Base-by-base conservation (phyloP, 2,113 vertebrate genomes). In the Gnathonemus longibarbis region DNA sequence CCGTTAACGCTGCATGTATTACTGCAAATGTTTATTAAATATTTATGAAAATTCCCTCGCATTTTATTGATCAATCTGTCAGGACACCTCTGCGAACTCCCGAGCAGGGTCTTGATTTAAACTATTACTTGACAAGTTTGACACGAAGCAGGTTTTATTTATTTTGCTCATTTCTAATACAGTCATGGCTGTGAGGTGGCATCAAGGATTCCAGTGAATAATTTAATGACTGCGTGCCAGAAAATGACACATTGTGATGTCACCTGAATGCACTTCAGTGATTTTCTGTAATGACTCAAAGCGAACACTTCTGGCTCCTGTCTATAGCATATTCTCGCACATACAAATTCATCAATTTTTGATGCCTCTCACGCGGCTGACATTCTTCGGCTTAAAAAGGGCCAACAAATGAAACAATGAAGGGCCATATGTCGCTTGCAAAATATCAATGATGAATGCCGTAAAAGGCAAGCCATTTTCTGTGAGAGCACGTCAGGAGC, bases 361-460 rank as follows among this genome's bases (percentile, higher is more conserved):
- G 48, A 91, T 91, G 88, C 49, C 50, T 56, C 89, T 89, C 83
- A 90, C 89, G 91, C 62, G 48, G 87, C 80, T 90, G 91, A 84
- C 91, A 90, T 90, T 92, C 90, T 86, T 31, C 3, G 1, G 77
- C 66, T 53, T 87, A 31, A 45, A 88, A 91, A 39, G 27, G 58
- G n/a, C 35, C 89, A 17, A 42, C 35, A 87, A 88, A 52, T 19
- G 74, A 5, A 80, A 80, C 74, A 80, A 70, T 87, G 87, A 84
- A 90, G 85, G 90, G 89, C 84, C 87, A 89, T n/a, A 90, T 31
- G 31, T 84, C 74, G 88, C 83, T 80, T 88, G 89, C 35, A 92
- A 94, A 70, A 89, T 0, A 91, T 88, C 90, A 90, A 89, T 92
- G 89, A 83, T 93, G 92, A 93, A 91, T 93, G 89, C 92, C 93